Evolutionary conservation across 2,113 vertebrate genomes (phyloP).

Genomic region (Glaucomys volans): DNA sequence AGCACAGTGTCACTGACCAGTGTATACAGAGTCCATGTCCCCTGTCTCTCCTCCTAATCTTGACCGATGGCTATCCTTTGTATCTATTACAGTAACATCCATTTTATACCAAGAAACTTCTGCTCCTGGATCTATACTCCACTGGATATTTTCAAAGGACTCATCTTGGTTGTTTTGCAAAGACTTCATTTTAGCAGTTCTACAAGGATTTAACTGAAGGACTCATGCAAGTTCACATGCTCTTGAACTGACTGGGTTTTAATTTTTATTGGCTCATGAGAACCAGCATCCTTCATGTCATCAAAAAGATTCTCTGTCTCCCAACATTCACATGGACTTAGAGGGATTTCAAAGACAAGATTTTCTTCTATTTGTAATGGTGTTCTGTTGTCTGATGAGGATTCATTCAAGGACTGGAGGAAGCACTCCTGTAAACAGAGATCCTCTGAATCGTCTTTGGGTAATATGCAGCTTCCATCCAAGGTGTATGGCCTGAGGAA

Average conservation of each 20-base stretch:
- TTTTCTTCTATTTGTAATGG: conserved; percentile 83
- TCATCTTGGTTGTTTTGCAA: conserved; percentile 81
- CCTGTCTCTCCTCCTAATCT: too few relatives aligned
- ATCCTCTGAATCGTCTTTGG: conserved; percentile 77
- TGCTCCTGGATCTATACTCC: too few relatives aligned
- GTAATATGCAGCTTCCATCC: background rate
- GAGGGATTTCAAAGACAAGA: conserved; percentile 82
- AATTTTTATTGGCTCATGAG: conserved; percentile 85
- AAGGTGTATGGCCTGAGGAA: conserved; percentile 62
- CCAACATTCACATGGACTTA: conserved; percentile 66
- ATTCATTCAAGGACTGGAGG: conserved; percentile 73
- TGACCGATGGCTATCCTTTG: too few relatives aligned
- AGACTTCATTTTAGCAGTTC: conserved; percentile 83
- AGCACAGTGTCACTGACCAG: too few relatives aligned
- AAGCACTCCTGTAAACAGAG: conserved; percentile 75
- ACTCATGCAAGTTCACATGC: conserved; percentile 89
- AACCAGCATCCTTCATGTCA: conserved; percentile 83
- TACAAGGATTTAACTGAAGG: conserved; percentile 91
- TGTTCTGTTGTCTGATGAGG: conserved; percentile 79
- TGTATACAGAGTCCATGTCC: too few relatives aligned
- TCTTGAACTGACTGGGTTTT: conserved; percentile 82
- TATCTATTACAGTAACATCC: too few relatives aligned
- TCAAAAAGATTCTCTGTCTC: conserved; percentile 83
- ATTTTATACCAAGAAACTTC: too few relatives aligned
- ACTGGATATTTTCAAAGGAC: too few relatives aligned